Evolutionary conservation across 2,113 vertebrate genomes (phyloP), one percentile per base, ranked within the genome.

Genomic region (Ceyx margarethae): DNA sequence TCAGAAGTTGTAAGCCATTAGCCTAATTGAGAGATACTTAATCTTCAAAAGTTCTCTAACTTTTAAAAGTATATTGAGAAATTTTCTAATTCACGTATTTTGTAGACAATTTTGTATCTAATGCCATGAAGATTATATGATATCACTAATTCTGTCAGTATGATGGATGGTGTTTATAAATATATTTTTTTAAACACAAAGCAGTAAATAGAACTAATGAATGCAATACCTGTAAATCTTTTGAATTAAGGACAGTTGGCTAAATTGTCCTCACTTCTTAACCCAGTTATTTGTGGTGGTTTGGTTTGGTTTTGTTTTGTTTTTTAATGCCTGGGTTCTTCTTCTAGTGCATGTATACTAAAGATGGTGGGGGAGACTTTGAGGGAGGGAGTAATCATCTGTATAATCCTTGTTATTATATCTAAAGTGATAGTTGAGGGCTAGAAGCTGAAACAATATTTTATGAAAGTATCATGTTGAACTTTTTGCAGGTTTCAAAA

Each of bases 401-500:
- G 94, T 97, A 95, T 97, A 97, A 98, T 98, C 96, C 97, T 97
- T 97, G 96, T 97, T 98, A 96, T 97, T 97, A 94, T 96, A 97
- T 82, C 96, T 97, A 97, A 97, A 97, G 96, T 98, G 97, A 98
- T 98, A 97, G 97, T 97, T 98, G 97, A 97, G 97, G 97, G 95
- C 96, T 97, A 97, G 94, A 90, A 98, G 94, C 96, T 97, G 97
- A 98, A 98, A 98, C 97, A 98, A 98, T 98, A 98, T 98, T 98
- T 98, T 98, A 98, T 97, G 95, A 97, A 98, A 97, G 97, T 98
- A 98, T 98, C 97, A 98, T 98, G 97, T 98, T 97, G 97, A 98
- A 97, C 97, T 98, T 98, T 98, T 95, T 97, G 97, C 98, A 98
- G 98, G 97, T 98, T 98, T 98, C 98, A 98, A 98, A 98, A 98